These are phyloP conservation scores for Omphaloscelis lunosa DNA, from an alignment of 2,888 invertebrate species.

Conservation along the genomic window DNA sequence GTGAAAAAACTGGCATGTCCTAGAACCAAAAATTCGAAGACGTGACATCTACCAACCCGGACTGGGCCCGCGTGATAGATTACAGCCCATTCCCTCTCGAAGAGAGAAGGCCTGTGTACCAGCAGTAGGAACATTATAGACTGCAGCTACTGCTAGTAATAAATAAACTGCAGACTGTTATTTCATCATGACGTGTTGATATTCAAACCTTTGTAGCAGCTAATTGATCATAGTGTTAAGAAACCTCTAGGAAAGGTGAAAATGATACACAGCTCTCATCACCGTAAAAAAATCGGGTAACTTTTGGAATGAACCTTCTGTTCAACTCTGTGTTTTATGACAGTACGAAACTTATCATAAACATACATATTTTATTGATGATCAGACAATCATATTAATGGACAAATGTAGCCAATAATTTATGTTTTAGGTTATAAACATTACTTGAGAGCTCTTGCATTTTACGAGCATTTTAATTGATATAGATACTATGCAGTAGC, in stretches of 20 bases:
- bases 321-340: not conserved
- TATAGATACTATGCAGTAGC: constrained; percentile 9
- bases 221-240: too few species aligned
- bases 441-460: constrained; percentile 46
- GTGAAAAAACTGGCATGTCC: too few species aligned
- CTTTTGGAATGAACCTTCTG: constrained; percentile 25
- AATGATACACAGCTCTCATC: not conserved
- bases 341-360: constrained; percentile 50
- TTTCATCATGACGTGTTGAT: not conserved
- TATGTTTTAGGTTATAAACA: constrained; percentile 47
- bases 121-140: too few species aligned
- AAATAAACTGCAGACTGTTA: not conserved
- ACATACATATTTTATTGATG: constrained; percentile 61
- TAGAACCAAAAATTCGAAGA: too few species aligned
- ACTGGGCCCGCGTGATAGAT: too few species aligned
- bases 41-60: too few species aligned
- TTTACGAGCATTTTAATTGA: constrained; percentile 46
- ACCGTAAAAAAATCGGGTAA: not conserved
- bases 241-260: not conserved
- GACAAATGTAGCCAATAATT: constrained; percentile 54
- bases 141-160: not conserved
- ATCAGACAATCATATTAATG: constrained; percentile 51
- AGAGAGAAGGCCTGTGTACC: too few species aligned
- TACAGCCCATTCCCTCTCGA: too few species aligned
- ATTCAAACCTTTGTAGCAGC: too few species aligned